Evolutionary conservation across 2,888 invertebrate species (phyloP).

Genomic region (Microdon myrmicae): DNA sequence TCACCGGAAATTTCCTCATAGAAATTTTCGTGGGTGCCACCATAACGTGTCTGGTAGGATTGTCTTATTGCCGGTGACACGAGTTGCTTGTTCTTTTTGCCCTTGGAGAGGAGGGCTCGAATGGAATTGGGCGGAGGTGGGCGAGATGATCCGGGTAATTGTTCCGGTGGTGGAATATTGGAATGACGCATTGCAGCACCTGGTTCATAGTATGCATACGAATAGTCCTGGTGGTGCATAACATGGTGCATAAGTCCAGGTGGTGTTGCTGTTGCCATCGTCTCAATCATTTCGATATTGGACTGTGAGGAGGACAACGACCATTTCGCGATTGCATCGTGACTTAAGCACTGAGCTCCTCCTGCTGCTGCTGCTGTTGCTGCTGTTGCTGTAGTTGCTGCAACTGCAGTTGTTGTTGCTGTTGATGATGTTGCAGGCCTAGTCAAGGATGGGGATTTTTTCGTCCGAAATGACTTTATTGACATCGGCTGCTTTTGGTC

Average conservation of each 20-base stretch:
- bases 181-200: slow-evolving; percentile 73
- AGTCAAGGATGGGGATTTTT: slow-evolving; percentile 36
- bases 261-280: slow-evolving; percentile 34
- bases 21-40: slow-evolving; percentile 68
- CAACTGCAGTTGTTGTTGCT: slow-evolving; percentile 51
- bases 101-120: slow-evolving; percentile 64
- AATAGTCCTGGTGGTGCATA: slow-evolving; percentile 72
- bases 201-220: slow-evolving; percentile 85
- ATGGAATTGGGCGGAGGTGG: slow-evolving; percentile 66
- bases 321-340: slow-evolving; percentile 37
- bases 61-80: slow-evolving; percentile 67
- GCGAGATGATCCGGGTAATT: slow-evolving; percentile 52
- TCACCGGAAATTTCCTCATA: slow-evolving; percentile 57
- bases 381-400: slow-evolving; percentile 32
- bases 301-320: slow-evolving; percentile 34
- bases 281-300: slow-evolving; percentile 42
- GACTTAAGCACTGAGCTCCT: slow-evolving; percentile 20
- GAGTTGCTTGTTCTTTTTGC: slow-evolving; percentile 63
- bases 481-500: slow-evolving; percentile 58
- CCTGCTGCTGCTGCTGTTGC: slow-evolving; percentile 40
- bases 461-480: slow-evolving; percentile 52
- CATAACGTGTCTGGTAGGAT: slow-evolving; percentile 80
- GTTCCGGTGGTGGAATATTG: slow-evolving; percentile 74
- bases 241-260: slow-evolving; percentile 44
- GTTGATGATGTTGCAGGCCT: slow-evolving; percentile 28